Conservation (phyloP, 2,113 vertebrate genomes). For the Petaurus breviceps region DNA sequence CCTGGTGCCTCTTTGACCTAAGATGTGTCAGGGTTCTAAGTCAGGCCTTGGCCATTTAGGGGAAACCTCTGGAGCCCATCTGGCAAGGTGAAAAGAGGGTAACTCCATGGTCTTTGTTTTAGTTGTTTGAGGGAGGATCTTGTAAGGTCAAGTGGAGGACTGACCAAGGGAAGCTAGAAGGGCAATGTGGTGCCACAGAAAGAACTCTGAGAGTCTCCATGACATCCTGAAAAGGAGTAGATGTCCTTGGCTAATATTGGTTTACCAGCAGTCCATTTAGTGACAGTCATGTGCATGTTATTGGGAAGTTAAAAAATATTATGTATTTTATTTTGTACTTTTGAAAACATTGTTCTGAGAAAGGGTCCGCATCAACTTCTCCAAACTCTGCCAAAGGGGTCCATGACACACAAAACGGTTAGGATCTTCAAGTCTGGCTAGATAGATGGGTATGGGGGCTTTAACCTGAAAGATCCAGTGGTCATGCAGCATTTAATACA, state of each 20-base stretch:
- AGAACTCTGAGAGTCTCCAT: neutral
- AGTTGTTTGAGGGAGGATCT: neutral
- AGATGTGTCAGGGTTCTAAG: neutral
- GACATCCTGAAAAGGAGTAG: neutral
- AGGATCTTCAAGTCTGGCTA: neutral
- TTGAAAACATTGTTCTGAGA: neutral
- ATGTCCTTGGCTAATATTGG: neutral
- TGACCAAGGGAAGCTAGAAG: neutral
- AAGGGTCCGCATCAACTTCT: neutral
- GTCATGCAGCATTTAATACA: too few species aligned
- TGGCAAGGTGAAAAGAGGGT: neutral
- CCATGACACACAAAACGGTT: neutral
- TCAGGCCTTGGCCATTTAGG: neutral
- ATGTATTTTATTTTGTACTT: neutral
- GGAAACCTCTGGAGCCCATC: neutral
- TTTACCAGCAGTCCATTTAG: neutral
- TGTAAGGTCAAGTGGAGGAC: neutral
- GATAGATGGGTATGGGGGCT: neutral
- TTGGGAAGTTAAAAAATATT: neutral
- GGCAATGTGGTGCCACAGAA: neutral
- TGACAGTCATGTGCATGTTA: neutral
- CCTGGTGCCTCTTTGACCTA: neutral
- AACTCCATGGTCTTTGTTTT: neutral
- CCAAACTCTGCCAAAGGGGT: neutral
- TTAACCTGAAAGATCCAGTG: neutral